A percentile compares a stretch with the other conserved stretches of the same genome.
Conservation (phyloP, 1,140 invertebrate species). For the Brachionus manjavacas region DNA sequence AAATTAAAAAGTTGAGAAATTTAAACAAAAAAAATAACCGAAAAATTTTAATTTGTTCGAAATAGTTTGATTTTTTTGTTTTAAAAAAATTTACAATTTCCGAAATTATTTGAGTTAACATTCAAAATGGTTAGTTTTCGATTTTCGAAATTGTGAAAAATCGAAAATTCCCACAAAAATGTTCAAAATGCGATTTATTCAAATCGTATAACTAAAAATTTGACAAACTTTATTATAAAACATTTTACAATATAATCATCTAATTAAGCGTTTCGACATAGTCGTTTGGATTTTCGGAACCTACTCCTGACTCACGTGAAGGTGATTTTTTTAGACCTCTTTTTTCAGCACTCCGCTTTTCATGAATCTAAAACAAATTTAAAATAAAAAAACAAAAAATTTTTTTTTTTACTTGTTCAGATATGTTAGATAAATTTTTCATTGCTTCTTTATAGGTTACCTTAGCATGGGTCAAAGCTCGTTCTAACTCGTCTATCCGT, state of each 20-base stretch:
- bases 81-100: neutral
- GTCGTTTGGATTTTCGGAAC: conserved; percentile 63
- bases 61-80: neutral
- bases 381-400: no score
- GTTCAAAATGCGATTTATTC: neutral
- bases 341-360: conserved; percentile 51
- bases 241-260: neutral
- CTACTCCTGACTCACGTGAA: conserved; percentile 77
- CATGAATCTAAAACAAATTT: conserved; percentile 9
- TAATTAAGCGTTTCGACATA: neutral
- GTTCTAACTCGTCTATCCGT: conserved; percentile 53
- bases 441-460: conserved; percentile 55
- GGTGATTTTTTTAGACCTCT: conserved; percentile 41
- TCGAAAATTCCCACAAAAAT: neutral
- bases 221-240: neutral
- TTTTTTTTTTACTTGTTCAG: conserved; percentile 59
- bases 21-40: neutral
- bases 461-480: conserved; percentile 54
- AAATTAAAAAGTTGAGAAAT: neutral
- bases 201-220: neutral
- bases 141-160: neutral
- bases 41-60: neutral
- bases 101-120: neutral
- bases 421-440: conserved; percentile 58
- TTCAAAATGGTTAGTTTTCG: neutral